A percentile compares a stretch with the other conserved stretches of the same genome.
phyloP scores from a whole-genome alignment of 2,113 vertebrate genomes.

The crab-eating macaque (Macaca fascicularis) region T2T-MFA8v1.1 NC_088377.1:171414501-171415000 shows the following conservation, averaged over 20 bases:
- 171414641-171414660: background rate
- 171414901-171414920: background rate
- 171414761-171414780: background rate
- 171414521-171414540: too few species aligned
- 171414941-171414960: background rate
- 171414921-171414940: background rate
- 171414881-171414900: background rate
- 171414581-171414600: slow-evolving; percentile 16
- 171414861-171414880: background rate
- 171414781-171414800: background rate
- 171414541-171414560: too few species aligned
- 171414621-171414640: background rate
- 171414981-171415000: too few species aligned
- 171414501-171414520: too few species aligned
- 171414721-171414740: background rate
- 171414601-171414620: slow-evolving; percentile 16
- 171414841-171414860: background rate
- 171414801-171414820: background rate
- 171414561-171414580: slow-evolving; percentile 43
- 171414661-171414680: slow-evolving; percentile 7
- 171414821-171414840: background rate
- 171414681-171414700: background rate
- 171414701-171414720: background rate
- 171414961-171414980: background rate
- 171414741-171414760: background rate